phyloP scores from a whole-genome alignment of 2,888 invertebrate genomes.

The Hypena proboscidalis region DNA sequence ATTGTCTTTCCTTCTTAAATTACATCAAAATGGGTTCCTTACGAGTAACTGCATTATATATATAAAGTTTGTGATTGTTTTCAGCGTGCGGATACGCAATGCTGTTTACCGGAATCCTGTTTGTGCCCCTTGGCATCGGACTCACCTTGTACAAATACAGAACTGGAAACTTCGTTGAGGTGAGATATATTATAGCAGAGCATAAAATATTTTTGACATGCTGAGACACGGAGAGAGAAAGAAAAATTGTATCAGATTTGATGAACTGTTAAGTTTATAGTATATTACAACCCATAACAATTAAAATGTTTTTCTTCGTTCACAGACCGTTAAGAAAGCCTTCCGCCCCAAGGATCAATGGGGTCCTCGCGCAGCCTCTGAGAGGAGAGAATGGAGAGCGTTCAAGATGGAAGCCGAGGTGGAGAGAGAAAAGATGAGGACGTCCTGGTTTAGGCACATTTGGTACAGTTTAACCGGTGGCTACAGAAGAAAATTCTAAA shows the following conservation, averaged over 20 bases:
- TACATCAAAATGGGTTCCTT: no score
- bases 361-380: constrained; percentile 85
- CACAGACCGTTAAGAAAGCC: constrained; percentile 72
- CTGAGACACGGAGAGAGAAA: no score
- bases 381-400: constrained; percentile 82
- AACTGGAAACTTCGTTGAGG: constrained; percentile 56
- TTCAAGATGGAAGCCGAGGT: constrained; percentile 78
- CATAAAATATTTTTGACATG: no score
- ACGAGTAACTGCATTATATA: no score
- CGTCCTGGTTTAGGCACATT: constrained; percentile 50
- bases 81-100: constrained; percentile 71
- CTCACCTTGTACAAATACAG: constrained; percentile 54
- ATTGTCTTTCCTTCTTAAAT: no score
- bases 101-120: constrained; percentile 60
- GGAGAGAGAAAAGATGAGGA: constrained; percentile 48
- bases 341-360: constrained; percentile 81
- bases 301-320: constrained; percentile 23
- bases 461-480: constrained; percentile 58
- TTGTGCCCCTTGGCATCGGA: constrained; percentile 65
- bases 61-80: constrained; percentile 29
- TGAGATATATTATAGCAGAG: constrained; percentile 43
- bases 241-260: no score
- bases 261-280: no score
- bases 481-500: constrained; percentile 28
- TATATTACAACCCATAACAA: no score